Conservation (phyloP, 2,113 vertebrate species). For the Semicossyphus pulcher region DNA sequence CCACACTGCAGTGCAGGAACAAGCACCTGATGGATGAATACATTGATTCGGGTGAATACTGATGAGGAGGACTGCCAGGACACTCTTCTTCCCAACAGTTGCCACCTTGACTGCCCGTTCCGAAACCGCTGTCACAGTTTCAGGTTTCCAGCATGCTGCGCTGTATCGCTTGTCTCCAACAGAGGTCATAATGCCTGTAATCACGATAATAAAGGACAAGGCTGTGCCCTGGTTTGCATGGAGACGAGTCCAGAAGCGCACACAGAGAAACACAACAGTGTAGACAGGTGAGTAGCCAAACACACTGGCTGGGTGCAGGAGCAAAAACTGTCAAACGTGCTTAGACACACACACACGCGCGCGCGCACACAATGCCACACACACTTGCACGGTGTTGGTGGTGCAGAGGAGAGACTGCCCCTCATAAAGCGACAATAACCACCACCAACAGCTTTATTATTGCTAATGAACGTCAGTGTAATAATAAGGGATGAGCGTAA, state of each 20-base stretch:
- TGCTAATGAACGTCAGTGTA: slow-evolving; percentile 38
- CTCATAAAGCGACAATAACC: slow-evolving; percentile 13
- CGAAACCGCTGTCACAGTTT: slow-evolving; percentile 56
- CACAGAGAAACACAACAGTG: neutral
- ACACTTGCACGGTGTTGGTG: neutral
- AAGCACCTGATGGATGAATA: slow-evolving; percentile 66
- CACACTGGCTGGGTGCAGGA: slow-evolving; percentile 7
- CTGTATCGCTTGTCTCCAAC: slow-evolving; percentile 64
- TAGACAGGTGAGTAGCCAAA: slow-evolving; percentile 17
- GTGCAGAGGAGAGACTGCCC: slow-evolving; percentile 12
- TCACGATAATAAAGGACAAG: slow-evolving; percentile 61
- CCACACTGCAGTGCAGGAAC: slow-evolving; percentile 49
- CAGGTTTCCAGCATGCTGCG: slow-evolving; percentile 55
- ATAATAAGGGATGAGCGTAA: slow-evolving; percentile 49
- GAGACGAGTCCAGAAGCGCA: slow-evolving; percentile 18
- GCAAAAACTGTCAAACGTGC: slow-evolving; percentile 14
- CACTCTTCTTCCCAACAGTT: slow-evolving; percentile 31
- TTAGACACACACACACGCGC: neutral
- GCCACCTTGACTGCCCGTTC: slow-evolving; percentile 63
- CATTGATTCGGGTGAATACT: slow-evolving; percentile 57
- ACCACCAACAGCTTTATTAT: slow-evolving; percentile 37
- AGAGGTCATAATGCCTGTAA: slow-evolving; percentile 73
- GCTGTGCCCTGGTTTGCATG: slow-evolving; percentile 33
- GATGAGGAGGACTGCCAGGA: slow-evolving; percentile 57
- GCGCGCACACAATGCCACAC: neutral